phyloP scores from a whole-genome alignment of 2,888 invertebrate species.

The Dasypogon diadema region DNA sequence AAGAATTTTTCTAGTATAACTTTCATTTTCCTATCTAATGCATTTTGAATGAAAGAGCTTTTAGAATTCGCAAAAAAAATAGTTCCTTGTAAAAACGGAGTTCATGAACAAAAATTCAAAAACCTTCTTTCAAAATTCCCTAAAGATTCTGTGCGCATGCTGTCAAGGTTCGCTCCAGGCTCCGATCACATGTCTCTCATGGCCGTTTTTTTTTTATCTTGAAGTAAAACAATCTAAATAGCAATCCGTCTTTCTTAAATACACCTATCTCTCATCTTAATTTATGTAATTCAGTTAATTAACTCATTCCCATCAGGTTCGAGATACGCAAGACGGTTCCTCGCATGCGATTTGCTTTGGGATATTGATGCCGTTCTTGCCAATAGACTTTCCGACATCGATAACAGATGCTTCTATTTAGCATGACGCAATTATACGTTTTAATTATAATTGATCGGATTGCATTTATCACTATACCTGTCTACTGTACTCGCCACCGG shows the following conservation, averaged over 20 bases:
- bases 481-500: conserved; percentile 8
- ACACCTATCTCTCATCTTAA: conserved; percentile 42
- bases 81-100: too few species aligned
- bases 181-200: background rate
- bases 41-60: too few species aligned
- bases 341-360: background rate
- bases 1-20: too few species aligned
- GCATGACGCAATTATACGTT: conserved; percentile 50
- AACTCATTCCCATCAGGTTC: conserved; percentile 46
- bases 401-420: conserved; percentile 16
- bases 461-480: conserved; percentile 50
- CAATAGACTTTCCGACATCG: background rate
- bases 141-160: too few species aligned
- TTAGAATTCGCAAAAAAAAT: too few species aligned
- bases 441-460: conserved; percentile 55
- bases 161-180: too few species aligned
- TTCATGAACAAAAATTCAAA: too few species aligned
- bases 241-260: background rate
- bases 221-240: background rate
- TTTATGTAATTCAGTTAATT: conserved; percentile 53
- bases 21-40: too few species aligned
- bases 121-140: too few species aligned
- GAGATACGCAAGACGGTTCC: background rate
- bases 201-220: background rate
- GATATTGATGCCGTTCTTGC: conserved; percentile 3